Conservation (phyloP, 2,113 vertebrate species). For the Apteryx owenii region DNA sequence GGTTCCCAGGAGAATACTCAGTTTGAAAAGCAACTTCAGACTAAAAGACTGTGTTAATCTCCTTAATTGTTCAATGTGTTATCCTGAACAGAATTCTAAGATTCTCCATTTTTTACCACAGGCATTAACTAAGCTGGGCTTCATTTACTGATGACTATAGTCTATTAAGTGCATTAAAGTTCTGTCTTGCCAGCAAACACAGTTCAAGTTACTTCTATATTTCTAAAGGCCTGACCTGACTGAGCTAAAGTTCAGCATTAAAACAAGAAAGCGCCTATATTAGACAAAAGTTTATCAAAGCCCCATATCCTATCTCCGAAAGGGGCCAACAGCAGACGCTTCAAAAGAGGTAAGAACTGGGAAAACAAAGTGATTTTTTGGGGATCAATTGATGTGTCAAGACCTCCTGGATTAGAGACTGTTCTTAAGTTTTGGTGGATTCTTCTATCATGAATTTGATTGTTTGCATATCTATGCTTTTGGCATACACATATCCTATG, state of each 20-base stretch:
- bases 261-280: neutral
- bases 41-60: neutral
- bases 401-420: neutral
- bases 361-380: neutral
- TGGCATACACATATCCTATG: neutral
- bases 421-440: neutral
- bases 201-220: neutral
- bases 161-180: neutral
- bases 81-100: neutral
- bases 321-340: neutral
- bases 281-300: neutral
- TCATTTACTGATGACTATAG: neutral
- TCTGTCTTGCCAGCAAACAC: neutral
- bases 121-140: neutral
- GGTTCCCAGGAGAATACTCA: neutral
- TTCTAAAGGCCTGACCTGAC: neutral
- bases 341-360: neutral
- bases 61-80: neutral
- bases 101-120: neutral
- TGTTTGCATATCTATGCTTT: neutral
- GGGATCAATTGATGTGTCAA: neutral
- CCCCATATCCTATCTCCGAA: neutral
- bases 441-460: neutral
- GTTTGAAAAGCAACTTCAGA: neutral
- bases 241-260: neutral